Conservation (phyloP, 2,797 vertebrate genomes). For the Semotilus atromaculatus region DNA sequence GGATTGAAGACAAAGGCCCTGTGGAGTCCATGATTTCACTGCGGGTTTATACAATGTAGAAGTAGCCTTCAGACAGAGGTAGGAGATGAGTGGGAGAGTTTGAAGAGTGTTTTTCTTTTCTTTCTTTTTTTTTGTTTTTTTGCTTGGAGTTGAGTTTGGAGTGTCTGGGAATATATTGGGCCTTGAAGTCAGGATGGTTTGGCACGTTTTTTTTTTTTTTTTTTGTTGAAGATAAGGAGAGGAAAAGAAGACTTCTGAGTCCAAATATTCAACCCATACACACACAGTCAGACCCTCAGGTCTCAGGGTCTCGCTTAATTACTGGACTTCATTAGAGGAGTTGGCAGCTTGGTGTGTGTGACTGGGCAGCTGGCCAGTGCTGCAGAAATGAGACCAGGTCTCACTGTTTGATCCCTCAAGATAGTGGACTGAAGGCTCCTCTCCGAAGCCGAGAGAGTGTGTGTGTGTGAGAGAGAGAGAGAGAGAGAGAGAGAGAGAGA, state of each 20-base stretch:
- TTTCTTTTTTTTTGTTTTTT: background rate
- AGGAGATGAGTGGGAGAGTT: conserved; percentile 25
- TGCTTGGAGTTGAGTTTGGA: background rate
- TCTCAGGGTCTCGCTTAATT: conserved; percentile 61
- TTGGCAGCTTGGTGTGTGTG: conserved; percentile 57
- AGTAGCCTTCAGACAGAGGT: conserved; percentile 25
- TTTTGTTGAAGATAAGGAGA: background rate
- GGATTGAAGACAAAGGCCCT: conserved; percentile 35
- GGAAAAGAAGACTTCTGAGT: conserved; percentile 15
- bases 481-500: too few relatives aligned
- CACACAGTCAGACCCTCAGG: conserved; percentile 18
- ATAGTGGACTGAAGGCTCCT: conserved; percentile 37
- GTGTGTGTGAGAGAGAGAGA: background rate
- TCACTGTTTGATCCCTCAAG: conserved; percentile 55
- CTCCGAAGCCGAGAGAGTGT: conserved; percentile 11
- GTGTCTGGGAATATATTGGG: background rate
- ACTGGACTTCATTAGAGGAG: conserved; percentile 58
- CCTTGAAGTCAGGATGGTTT: background rate
- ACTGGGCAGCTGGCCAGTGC: conserved; percentile 45
- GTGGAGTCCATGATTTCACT: conserved; percentile 44
- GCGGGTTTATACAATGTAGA: conserved; percentile 34
- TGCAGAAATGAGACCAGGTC: conserved; percentile 47
- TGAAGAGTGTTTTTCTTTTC: background rate
- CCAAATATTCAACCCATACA: conserved; percentile 30
- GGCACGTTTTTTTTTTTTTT: background rate